Percentiles rank a stretch among this genome's conserved stretches.
These are phyloP conservation scores for Thaumetopoea pityocampa DNA, from an alignment of 1,140 invertebrate genomes.

Conservation along the genomic window DNA sequence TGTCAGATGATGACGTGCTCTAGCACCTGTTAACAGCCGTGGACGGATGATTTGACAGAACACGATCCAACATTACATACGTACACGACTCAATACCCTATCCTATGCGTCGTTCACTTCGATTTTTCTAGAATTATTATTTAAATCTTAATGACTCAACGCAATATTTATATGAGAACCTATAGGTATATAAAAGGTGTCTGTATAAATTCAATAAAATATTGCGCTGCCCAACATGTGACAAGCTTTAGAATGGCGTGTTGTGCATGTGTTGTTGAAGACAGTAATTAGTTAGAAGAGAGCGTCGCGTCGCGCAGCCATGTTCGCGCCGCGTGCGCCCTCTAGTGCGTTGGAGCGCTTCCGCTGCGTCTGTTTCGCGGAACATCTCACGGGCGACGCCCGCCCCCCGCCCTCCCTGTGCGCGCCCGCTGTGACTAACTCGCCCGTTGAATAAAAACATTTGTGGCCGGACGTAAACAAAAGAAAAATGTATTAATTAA, in stretches of 20 bases:
- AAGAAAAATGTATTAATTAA: conserved; percentile 9
- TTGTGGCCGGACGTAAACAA: conserved; percentile 2
- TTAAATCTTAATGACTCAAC: no score
- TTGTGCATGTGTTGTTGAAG: conserved; percentile 67
- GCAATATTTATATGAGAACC: no score
- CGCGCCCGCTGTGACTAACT: no score
- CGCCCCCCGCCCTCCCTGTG: conserved; percentile 4
- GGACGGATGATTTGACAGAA: no score
- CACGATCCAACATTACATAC: no score
- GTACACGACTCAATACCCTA: no score
- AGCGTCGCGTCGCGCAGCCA: conserved; percentile 27
- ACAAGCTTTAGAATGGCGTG: conserved; percentile 49
- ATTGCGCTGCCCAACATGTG: conserved; percentile 27
- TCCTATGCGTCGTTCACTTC: no score
- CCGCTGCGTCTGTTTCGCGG: conserved; percentile 21
- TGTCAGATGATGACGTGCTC: no score
- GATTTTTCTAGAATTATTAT: no score
- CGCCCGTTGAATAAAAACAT: conserved; percentile 20
- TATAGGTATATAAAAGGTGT: no score
- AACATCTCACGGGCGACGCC: conserved; percentile 8
- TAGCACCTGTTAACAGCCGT: no score
- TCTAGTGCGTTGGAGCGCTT: conserved; percentile 48
- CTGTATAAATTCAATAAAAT: conserved; percentile 14
- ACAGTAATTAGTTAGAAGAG: conserved; percentile 61
- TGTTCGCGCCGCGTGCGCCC: conserved; percentile 65